Evolutionary conservation across 2,113 vertebrate genomes (phyloP).

Genomic region (Myrmecophaga tridactyla): DNA sequence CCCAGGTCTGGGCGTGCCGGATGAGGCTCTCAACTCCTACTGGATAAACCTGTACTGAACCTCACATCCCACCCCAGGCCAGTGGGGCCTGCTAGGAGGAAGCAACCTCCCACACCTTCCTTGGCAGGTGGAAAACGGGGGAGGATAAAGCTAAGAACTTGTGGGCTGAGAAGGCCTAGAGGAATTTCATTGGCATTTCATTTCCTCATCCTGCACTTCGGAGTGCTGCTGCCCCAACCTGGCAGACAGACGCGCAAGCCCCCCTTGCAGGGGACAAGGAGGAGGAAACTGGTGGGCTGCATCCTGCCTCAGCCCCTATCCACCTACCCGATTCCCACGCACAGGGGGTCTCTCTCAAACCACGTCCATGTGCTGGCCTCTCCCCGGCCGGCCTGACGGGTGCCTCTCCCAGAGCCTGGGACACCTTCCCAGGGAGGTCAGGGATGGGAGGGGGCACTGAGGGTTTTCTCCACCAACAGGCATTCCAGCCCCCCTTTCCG

Average conservation of each 20-base stretch:
- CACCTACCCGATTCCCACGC: background rate
- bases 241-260: background rate
- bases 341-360: background rate
- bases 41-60: background rate
- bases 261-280: background rate
- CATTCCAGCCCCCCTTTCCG: background rate
- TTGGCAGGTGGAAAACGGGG: background rate
- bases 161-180: background rate
- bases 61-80: accelerated
- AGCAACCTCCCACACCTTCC: background rate
- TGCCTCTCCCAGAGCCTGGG: background rate
- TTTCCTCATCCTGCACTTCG: background rate
- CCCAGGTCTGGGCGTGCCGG: no score
- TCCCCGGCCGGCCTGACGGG: background rate
- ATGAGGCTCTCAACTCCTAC: background rate
- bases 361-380: background rate
- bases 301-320: background rate
- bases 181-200: background rate
- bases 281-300: background rate
- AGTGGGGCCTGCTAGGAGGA: background rate
- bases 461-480: background rate
- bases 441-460: background rate
- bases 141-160: background rate
- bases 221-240: background rate
- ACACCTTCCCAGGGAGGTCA: background rate